Conservation (phyloP, 2,888 invertebrate species). For the Malachius bipustulatus region DNA sequence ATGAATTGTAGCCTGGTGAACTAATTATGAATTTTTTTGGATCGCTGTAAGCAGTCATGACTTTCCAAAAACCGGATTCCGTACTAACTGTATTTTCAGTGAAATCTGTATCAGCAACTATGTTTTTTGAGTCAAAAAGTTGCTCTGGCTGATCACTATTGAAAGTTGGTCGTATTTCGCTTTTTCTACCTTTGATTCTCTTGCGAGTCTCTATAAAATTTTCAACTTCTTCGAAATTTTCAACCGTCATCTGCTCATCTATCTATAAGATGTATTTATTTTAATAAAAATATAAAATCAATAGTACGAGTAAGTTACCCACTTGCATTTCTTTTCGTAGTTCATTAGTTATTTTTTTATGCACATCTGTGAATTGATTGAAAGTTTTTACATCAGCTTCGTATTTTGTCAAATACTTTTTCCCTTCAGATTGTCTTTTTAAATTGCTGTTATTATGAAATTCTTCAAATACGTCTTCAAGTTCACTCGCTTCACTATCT, state of each 20-base stretch:
- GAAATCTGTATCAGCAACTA: too few relatives aligned
- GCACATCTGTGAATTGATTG: slow-evolving; percentile 26
- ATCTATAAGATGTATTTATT: too few relatives aligned
- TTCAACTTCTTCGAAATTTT: too few relatives aligned
- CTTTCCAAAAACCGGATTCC: slow-evolving; percentile 25
- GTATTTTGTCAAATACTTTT: slow-evolving; percentile 22
- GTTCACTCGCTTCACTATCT: slow-evolving; percentile 21
- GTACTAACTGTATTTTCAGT: slow-evolving; percentile 16
- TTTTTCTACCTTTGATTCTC: too few relatives aligned
- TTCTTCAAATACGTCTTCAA: slow-evolving; percentile 26
- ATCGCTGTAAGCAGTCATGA: slow-evolving; percentile 20
- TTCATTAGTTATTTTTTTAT: slow-evolving; percentile 23
- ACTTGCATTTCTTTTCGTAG: slow-evolving; percentile 23
- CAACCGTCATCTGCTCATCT: too few relatives aligned
- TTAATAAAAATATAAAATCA: background rate
- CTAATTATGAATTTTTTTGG: slow-evolving; percentile 22
- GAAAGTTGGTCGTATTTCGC: too few relatives aligned
- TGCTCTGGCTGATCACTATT: too few relatives aligned
- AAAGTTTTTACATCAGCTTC: slow-evolving; percentile 26
- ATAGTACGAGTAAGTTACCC: slow-evolving; percentile 12
- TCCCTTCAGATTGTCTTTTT: slow-evolving; percentile 16
- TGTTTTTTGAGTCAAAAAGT: too few relatives aligned
- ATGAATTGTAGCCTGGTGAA: slow-evolving; percentile 23
- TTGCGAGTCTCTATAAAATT: too few relatives aligned
- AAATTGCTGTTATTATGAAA: slow-evolving; percentile 23